Base-by-base conservation (phyloP, 2,888 invertebrate species). In the Omphaloscelis lunosa region DNA sequence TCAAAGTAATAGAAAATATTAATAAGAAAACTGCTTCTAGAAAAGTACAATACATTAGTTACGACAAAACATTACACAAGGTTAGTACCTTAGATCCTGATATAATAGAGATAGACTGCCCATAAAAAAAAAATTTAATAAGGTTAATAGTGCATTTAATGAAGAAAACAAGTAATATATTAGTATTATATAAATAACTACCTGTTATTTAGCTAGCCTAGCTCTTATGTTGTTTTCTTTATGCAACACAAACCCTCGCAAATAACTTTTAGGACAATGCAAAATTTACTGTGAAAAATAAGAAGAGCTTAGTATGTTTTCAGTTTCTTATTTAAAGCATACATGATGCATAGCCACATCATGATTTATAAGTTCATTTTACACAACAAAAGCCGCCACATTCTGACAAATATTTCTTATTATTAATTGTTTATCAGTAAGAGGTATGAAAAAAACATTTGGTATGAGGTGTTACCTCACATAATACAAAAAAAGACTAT, bases 401-500 rank as follows among this genome's bases (percentile, higher is more conserved):
- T 23, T 27, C 34, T 39, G 17, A 74, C 39, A 62, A 15, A 6
- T 34, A 45, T 27, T 17, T 39, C 51, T 67, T 61, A 65, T 51
- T 23, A 41, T 12, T 34, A 62, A 63, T 48, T 27, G 29, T 61
- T 62, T 66, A 62, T 81, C 29, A 67, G 61, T 66, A 62, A 81
- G 41, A 72, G 48, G 56, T 62, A 80, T n/a, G 58, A 70, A 34
- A 77, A 70, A 61, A 66, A 62, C 66, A 78, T 80, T 80, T 78
- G 66, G 83, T 29, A 63, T 82, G 71, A 70, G 68, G 53, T 69
- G 7, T 74, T 71, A 77, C 58, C 77, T 72, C 61, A 71, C 41
- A 81, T 86, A 76, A 83, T 76, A 74, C 83, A 72, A 74, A 61
- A 66, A 59, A 71, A 66, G 12, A 58, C 63, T 72, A 65, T 74